Base-by-base conservation (phyloP, 92 coral and sea anemone species). In the Ricordea florida region DNA sequence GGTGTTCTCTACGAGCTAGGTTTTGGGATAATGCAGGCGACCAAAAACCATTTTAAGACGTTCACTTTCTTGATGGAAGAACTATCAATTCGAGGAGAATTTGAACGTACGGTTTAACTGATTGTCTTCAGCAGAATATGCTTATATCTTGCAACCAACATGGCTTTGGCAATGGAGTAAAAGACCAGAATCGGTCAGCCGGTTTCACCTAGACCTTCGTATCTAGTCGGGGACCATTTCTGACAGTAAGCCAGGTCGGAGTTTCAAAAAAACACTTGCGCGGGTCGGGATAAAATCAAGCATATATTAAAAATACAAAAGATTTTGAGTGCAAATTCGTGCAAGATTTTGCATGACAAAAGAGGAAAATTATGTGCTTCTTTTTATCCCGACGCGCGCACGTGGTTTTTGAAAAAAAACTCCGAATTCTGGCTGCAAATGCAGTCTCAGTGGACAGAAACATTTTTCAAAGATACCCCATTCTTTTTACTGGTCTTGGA, bases 401-500 rank as follows among this genome's bases (percentile, higher is more conserved):
- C n/a, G n/a, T n/a, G n/a, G n/a, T n/a, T n/a, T n/a, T n/a, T n/a
- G n/a, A n/a, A n/a, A n/a, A n/a, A n/a, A n/a, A n/a, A n/a, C n/a
- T n/a, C n/a, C n/a, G n/a, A n/a, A n/a, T n/a, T n/a, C n/a, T n/a
- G n/a, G n/a, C n/a, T n/a, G n/a, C n/a, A n/a, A n/a, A n/a, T n/a
- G n/a, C n/a, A n/a, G n/a, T n/a, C n/a, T n/a, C n/a, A n/a, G n/a
- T n/a, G n/a, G n/a, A n/a, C n/a, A n/a, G n/a, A n/a, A n/a, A n/a
- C n/a, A n/a, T n/a, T n/a, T n/a, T n/a, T n/a, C n/a, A n/a, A n/a
- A n/a, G n/a, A n/a, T n/a, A n/a, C n/a, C n/a, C n/a, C n/a, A n/a
- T 36, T 36, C 56, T 76, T 11, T 84, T 76, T 34, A 55, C 56
- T 43, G 90, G 85, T 10, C 85, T 85, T 28, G 90, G 90, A 70